phyloP scores from a whole-genome alignment of 1,140 invertebrate species.

The Heliconius congener region DNA sequence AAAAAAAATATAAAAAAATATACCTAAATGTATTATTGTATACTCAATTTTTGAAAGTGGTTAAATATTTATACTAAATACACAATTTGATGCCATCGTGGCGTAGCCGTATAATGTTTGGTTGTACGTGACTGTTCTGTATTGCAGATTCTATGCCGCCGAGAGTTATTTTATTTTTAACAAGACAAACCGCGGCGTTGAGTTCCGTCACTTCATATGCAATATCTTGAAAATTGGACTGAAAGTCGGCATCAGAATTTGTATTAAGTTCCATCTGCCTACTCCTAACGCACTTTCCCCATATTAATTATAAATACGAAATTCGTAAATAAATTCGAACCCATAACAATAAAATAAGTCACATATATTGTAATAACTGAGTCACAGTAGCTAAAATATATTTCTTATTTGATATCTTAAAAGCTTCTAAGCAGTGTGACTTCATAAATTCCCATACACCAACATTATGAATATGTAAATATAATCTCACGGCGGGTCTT shows the following conservation, averaged over 20 bases:
- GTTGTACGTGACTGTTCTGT: no score
- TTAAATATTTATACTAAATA: neutral
- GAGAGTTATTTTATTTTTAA: no score
- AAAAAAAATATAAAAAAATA: neutral
- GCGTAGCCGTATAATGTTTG: no score
- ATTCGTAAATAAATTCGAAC: no score
- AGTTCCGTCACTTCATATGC: no score
- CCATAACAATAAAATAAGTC: no score
- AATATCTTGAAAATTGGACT: no score
- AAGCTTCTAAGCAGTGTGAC: neutral
- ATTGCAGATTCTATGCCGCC: neutral
- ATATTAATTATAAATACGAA: no score
- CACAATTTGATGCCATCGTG: neutral
- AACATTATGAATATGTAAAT: constrained; percentile 14
- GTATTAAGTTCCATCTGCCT: no score
- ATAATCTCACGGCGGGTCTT: neutral
- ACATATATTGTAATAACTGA: neutral
- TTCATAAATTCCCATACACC: neutral
- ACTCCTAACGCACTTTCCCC: no score
- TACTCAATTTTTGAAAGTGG: neutral
- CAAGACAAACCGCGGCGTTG: no score
- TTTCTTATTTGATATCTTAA: neutral
- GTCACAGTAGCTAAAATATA: neutral
- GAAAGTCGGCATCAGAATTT: no score
- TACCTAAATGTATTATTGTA: neutral